These are phyloP conservation scores for Tiaroga cobitis DNA, from an alignment of 2,797 vertebrate genomes.

Conservation along the genomic window DNA sequence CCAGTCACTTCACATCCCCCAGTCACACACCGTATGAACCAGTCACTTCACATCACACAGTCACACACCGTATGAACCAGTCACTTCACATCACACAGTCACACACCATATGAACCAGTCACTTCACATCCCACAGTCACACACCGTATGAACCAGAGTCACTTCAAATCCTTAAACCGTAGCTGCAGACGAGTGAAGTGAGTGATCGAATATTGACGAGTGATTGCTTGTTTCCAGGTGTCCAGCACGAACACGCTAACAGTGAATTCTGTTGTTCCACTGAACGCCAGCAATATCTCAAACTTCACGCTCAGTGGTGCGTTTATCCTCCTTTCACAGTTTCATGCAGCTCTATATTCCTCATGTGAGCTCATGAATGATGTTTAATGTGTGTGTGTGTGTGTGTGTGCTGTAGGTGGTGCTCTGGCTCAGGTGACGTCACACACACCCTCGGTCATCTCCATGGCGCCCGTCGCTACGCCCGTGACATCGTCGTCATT, in stretches of 20 bases:
- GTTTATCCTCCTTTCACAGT: neutral
- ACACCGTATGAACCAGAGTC: neutral
- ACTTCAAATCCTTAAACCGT: neutral
- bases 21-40: neutral
- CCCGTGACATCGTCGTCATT: conserved; percentile 76
- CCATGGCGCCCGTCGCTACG: conserved; percentile 78
- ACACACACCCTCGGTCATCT: conserved; percentile 83
- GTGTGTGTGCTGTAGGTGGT: conserved; percentile 72
- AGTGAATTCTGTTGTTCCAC: conserved; percentile 81
- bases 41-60: neutral
- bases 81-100: neutral
- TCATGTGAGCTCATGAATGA: neutral
- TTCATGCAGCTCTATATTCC: neutral
- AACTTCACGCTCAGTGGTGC: conserved; percentile 81
- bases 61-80: neutral
- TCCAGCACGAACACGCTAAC: conserved; percentile 82
- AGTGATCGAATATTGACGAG: neutral
- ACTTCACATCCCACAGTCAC: neutral
- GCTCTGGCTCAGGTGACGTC: conserved; percentile 77
- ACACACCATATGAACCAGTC: neutral
- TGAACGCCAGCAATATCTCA: conserved; percentile 78
- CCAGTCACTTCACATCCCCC: neutral
- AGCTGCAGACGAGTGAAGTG: neutral
- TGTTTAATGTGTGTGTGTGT: neutral
- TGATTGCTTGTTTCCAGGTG: conserved; percentile 72